phyloP scores from a whole-genome alignment of 2,888 invertebrate species.

The Conomelus anceps region DNA sequence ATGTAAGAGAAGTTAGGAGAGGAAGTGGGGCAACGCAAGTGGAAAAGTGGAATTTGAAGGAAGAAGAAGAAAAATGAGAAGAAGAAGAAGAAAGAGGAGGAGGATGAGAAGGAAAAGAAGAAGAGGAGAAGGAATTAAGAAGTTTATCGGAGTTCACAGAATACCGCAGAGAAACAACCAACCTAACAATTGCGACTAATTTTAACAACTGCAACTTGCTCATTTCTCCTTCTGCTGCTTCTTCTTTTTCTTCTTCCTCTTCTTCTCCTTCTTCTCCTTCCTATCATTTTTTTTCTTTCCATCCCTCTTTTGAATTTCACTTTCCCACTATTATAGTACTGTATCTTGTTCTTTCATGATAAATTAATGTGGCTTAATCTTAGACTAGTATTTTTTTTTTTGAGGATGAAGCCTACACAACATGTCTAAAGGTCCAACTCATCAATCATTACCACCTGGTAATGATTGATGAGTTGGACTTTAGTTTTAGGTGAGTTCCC shows the following conservation, averaged over 20 bases:
- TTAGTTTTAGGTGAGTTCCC: no score
- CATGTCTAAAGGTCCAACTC: no score
- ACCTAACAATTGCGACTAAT: not conserved
- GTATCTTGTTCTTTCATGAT: not conserved
- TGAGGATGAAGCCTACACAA: no score
- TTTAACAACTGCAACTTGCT: not conserved
- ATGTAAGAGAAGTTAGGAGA: not conserved
- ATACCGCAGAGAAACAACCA: not conserved
- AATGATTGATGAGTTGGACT: no score
- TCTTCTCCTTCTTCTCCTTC: not conserved
- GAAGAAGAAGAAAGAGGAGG: no score
- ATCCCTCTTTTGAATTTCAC: not conserved
- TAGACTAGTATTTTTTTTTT: no score
- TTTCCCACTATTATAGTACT: not conserved
- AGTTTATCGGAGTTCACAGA: not conserved
- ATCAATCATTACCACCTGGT: no score
- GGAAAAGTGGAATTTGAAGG: not conserved
- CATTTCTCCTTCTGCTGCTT: not conserved
- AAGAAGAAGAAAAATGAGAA: no score
- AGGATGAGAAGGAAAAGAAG: not conserved
- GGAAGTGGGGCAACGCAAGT: not conserved
- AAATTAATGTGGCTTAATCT: no score
- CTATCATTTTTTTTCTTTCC: not conserved
- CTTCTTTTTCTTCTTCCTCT: not conserved
- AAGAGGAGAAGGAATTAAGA: not conserved